Base-by-base conservation (phyloP, 2,888 invertebrate genomes). In the Eretmocerus hayati region DNA sequence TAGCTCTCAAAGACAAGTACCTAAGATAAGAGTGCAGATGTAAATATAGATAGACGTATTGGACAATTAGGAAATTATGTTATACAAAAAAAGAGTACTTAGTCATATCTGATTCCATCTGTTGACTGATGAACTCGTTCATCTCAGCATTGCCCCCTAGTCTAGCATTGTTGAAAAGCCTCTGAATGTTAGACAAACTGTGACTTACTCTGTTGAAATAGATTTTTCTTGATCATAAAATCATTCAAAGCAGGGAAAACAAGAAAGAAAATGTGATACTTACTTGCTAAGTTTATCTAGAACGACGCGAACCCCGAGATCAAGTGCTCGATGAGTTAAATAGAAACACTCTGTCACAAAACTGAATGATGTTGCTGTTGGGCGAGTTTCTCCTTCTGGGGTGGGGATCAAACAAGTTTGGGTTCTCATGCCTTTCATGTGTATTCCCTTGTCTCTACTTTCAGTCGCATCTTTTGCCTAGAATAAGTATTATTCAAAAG, bases 281-380 rank as follows among this genome's bases (percentile, higher is more conserved):
- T 75, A 65, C 61, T 72, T 74, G 19, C 73, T 56, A 43, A 78
- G 66, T 56, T 75, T 77, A 60, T 77, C 76, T 50, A 75, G 65
- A 13, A 75, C 69, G 23, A 69, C 65, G 45, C 66, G 60, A 45
- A 66, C 67, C 20, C 86, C 84, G 44, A 94, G 77, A 67, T 91
- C 86, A 45, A 94, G 77, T 42, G 90, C 83, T 62, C 85, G 84
- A 67, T 95, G 94, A 0, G 91, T 86, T 77, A 93, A 79, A 71
- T 84, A 94, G 71, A 94, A 95, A 62, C 90, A 87, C 67, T 94
- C 92, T 0, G 91, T 92, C 13, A 91, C 83, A 69, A 95, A 95
- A 65, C 81, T 86, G 63, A 83, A 90, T 16, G 76, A 76, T 0
- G 78, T 77, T 1, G 76, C 73, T 1, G 78, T 76, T 2, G 78